A percentile compares a stretch with the other conserved stretches of the same genome.
These are phyloP conservation scores for Enteromius unitaeniatus DNA, from an alignment of 2,797 vertebrate genomes.

Conservation along the genomic window DNA sequence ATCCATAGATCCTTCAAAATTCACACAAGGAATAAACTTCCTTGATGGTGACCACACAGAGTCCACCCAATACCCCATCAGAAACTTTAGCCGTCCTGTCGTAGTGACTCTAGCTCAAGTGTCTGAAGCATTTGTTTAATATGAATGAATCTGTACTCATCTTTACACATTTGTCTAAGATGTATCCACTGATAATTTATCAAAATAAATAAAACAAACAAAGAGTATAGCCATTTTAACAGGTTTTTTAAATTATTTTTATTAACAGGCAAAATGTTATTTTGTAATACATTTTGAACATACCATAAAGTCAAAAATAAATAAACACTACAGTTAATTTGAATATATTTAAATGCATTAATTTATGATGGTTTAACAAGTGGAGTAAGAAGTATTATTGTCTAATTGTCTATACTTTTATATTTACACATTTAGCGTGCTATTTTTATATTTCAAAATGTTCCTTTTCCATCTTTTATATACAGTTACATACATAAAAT, in stretches of 20 bases:
- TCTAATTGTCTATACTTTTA: not conserved
- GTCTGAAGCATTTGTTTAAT: constrained; percentile 30
- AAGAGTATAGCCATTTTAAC: not conserved
- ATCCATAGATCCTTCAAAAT: not conserved
- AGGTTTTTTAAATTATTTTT: not conserved
- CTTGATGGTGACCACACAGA: constrained; percentile 2
- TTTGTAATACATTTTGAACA: not conserved
- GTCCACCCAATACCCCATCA: constrained; percentile 25
- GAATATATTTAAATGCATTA: not conserved
- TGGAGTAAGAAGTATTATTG: not conserved
- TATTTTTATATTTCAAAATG: not conserved
- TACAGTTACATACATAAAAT: not conserved
- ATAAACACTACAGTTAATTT: not conserved
- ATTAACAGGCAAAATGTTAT: not conserved
- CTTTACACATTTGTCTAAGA: not conserved
- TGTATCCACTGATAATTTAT: not conserved
- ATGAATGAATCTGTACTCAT: constrained; percentile 1
- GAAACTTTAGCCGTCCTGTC: constrained; percentile 30
- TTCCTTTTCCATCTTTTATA: not conserved
- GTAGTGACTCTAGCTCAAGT: constrained; percentile 27
- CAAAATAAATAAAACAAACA: not conserved
- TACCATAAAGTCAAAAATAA: not conserved
- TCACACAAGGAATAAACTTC: not conserved
- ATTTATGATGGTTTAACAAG: not conserved
- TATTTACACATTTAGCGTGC: not conserved